Conservation (phyloP, 2,113 vertebrate genomes). For the Elaphurus davidianus region DNA sequence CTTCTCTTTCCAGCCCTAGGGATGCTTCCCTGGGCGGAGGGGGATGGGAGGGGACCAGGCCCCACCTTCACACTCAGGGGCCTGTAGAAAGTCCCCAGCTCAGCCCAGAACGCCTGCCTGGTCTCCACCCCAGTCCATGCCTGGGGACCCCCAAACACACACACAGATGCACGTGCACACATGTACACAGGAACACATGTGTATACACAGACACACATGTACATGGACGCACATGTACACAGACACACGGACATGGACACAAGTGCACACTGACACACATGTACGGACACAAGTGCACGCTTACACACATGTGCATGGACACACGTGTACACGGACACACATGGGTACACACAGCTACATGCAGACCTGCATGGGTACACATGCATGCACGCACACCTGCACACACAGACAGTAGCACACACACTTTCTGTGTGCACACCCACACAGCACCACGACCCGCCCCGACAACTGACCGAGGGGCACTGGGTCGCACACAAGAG, state of each 20-base stretch:
- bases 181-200: not conserved
- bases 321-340: no score
- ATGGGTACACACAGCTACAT: rapidly evolving
- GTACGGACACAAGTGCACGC: no score
- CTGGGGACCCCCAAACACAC: no score
- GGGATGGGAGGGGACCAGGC: not conserved
- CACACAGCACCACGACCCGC: rapidly evolving
- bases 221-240: rapidly evolving
- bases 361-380: not conserved
- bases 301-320: no score
- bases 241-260: no score
- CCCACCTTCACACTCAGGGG: not conserved
- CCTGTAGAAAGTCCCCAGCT: rapidly evolving
- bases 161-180: not conserved
- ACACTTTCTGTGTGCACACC: not conserved
- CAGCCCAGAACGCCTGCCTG: not conserved
- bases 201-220: not conserved
- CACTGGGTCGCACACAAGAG: rapidly evolving
- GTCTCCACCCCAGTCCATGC: no score
- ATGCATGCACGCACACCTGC: rapidly evolving
- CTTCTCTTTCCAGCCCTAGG: not conserved
- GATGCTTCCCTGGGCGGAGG: rapidly evolving
- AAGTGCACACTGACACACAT: no score
- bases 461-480: not conserved
- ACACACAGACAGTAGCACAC: no score